These are phyloP conservation scores for Mycetomoellerius zeteki DNA, from an alignment of 1,140 invertebrate species.

Conservation along the genomic window DNA sequence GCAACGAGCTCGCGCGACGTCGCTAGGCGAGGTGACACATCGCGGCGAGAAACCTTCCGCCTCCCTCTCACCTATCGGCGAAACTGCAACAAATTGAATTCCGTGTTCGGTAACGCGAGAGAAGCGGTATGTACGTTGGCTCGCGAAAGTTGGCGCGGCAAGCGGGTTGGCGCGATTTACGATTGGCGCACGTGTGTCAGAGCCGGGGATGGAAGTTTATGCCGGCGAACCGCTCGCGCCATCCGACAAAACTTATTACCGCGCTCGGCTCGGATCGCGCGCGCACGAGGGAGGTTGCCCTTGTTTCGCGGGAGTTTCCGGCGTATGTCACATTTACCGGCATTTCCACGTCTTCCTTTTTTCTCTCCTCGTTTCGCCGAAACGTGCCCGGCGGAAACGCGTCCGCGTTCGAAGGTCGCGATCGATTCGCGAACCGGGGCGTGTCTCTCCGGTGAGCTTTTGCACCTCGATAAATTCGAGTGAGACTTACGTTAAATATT, in stretches of 20 bases:
- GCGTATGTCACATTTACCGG: conserved; percentile 29
- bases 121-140: conserved; percentile 40
- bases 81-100: conserved; percentile 74
- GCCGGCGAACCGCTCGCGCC: conserved; percentile 29
- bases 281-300: conserved; percentile 24
- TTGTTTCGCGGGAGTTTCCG: conserved; percentile 56
- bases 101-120: conserved; percentile 64
- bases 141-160: conserved; percentile 66
- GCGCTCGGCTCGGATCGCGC: background rate
- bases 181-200: conserved; percentile 75
- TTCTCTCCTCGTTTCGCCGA: background rate
- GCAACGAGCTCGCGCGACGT: conserved; percentile 41
- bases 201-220: conserved; percentile 66
- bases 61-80: background rate
- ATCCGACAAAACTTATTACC: conserved; percentile 64
- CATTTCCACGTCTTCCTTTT: background rate
- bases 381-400: background rate
- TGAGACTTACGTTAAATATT: conserved; percentile 41
- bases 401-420: conserved; percentile 57
- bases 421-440: conserved; percentile 53
- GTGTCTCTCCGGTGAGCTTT: conserved; percentile 40
- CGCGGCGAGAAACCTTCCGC: background rate
- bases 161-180: conserved; percentile 68
- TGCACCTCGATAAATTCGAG: conserved; percentile 43
- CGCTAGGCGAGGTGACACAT: conserved; percentile 32